phyloP scores from a whole-genome alignment of 2,113 vertebrate genomes.

The Gadus chalcogrammus region DNA sequence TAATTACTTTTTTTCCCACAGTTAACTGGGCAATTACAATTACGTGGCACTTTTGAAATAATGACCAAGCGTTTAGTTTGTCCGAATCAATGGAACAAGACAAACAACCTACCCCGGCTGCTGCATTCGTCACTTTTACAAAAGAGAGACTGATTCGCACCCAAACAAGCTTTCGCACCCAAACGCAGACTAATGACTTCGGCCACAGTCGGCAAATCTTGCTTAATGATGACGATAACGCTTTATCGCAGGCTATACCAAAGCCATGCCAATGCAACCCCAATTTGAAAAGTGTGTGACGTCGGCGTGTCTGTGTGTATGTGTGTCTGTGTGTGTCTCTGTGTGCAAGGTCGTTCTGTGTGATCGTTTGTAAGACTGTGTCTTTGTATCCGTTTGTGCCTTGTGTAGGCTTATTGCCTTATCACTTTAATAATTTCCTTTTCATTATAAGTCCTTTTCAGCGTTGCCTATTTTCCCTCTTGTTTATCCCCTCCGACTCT shows the following conservation, averaged over 20 bases:
- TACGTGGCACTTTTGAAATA: constrained; percentile 26
- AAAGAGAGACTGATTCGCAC: not conserved
- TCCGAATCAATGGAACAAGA: constrained; percentile 43
- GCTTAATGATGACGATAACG: constrained; percentile 27
- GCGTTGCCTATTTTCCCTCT: not conserved
- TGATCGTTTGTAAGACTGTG: not conserved
- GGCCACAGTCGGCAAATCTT: constrained; percentile 12
- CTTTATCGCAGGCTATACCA: constrained; percentile 1
- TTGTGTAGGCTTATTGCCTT: not conserved
- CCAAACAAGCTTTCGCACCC: constrained; percentile 1
- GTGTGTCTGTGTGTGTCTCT: too few species aligned
- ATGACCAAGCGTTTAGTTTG: constrained; percentile 36
- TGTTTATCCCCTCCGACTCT: not conserved
- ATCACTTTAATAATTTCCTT: not conserved
- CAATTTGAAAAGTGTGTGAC: not conserved
- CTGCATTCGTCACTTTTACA: constrained; percentile 10
- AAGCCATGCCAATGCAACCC: not conserved
- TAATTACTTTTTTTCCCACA: constrained; percentile 27
- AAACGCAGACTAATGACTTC: constrained; percentile 25
- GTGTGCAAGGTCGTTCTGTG: not conserved
- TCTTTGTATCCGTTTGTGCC: not conserved
- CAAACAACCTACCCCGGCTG: constrained; percentile 24
- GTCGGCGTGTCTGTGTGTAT: not conserved
- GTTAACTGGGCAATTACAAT: constrained; percentile 30
- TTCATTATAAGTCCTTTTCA: constrained; percentile 1